Evolutionary conservation across 2,888 invertebrate species (phyloP).

Genomic region (Halictus ligatus): DNA sequence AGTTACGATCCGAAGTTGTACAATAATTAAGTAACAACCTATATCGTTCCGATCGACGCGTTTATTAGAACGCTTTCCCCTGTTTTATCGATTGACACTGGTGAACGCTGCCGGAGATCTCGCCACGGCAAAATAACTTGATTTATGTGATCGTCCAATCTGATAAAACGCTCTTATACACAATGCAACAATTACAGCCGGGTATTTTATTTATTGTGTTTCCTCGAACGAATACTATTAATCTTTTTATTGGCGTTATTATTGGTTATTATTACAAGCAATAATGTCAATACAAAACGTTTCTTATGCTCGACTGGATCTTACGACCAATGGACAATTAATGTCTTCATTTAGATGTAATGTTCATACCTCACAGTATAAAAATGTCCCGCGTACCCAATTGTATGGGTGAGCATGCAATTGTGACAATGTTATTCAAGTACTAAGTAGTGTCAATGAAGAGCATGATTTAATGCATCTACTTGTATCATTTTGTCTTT

Average conservation of each 20-base stretch:
- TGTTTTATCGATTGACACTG: conserved; percentile 10
- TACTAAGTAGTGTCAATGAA: neutral
- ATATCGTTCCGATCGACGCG: conserved; percentile 10
- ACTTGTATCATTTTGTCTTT: neutral
- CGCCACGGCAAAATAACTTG: conserved; percentile 8
- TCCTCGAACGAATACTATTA: conserved; percentile 3
- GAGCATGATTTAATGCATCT: neutral
- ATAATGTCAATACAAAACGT: neutral
- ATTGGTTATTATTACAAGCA: conserved; percentile 10
- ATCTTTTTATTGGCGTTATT: conserved; percentile 12
- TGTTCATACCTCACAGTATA: neutral
- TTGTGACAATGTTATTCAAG: neutral
- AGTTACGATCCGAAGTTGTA: conserved; percentile 18
- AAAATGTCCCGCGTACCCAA: neutral
- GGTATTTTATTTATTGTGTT: conserved; percentile 4
- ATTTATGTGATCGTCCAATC: conserved; percentile 12
- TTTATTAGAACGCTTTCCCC: conserved; percentile 24
- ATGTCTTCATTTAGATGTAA: neutral
- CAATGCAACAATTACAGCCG: conserved; percentile 9
- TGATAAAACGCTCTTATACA: conserved; percentile 7
- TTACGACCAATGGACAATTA: neutral
- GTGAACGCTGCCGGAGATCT: neutral
- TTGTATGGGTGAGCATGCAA: neutral
- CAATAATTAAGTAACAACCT: conserved; percentile 57
- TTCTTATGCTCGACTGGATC: neutral